phyloP scores from a whole-genome alignment of 1,140 invertebrate species.

The Plectus sambesii region DNA sequence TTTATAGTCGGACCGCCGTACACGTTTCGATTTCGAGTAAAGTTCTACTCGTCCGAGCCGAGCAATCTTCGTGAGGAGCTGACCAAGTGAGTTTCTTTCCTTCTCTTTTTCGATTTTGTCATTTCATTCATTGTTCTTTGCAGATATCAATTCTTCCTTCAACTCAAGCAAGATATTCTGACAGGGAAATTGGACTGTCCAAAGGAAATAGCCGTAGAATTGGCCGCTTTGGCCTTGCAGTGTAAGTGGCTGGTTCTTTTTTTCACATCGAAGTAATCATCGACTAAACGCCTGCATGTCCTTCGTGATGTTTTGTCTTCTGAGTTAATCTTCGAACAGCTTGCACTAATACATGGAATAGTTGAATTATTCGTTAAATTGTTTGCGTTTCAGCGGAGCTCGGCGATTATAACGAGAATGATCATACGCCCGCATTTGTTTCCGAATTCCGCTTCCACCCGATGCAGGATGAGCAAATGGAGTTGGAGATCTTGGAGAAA shows the following conservation, averaged over 20 bases:
- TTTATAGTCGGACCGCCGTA: constrained; percentile 54
- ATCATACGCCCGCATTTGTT: constrained; percentile 83
- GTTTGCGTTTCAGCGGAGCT: constrained; percentile 67
- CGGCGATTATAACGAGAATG: constrained; percentile 80
- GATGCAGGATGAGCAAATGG: constrained; percentile 81
- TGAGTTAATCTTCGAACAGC: constrained; percentile 1
- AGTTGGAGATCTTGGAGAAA: constrained; percentile 75
- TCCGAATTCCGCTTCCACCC: constrained; percentile 94
- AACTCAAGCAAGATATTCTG: constrained; percentile 82
- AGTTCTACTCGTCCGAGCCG: constrained; percentile 97
- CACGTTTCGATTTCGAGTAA: constrained; percentile 83
- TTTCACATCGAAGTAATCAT: constrained; percentile 1
- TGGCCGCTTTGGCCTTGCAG: constrained; percentile 80
- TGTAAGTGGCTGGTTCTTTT: constrained; percentile 58
- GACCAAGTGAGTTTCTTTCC: constrained; percentile 59
- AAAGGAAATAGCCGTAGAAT: constrained; percentile 67
- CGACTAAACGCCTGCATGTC: not conserved
- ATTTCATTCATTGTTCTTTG: constrained; percentile 25
- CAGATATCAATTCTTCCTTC: constrained; percentile 92
- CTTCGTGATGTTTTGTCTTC: constrained; percentile 1
- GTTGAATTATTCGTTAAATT: constrained; percentile 36
- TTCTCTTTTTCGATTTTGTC: constrained; percentile 30
- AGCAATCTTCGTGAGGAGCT: constrained; percentile 82
- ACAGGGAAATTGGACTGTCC: constrained; percentile 74
- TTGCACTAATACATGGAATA: too few species aligned